Conservation (phyloP, 2,888 invertebrate species). For the Carabus problematicus region DNA sequence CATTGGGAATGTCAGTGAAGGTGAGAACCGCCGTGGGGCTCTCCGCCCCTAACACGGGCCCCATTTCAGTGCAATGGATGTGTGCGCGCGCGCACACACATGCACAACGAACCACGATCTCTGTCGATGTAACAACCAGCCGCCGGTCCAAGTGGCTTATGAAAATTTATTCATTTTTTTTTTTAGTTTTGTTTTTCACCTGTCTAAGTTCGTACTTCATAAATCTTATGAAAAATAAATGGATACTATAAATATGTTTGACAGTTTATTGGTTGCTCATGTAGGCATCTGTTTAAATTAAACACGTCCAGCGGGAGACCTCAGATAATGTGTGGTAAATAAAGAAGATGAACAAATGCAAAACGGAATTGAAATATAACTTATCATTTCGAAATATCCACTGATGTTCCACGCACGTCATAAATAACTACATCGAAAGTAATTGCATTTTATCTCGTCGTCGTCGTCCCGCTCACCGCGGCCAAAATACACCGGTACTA, state of each 20-base stretch:
- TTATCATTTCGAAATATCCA: no score
- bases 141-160: constrained; percentile 33
- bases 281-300: constrained; percentile 33
- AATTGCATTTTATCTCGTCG: no score
- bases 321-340: constrained; percentile 1
- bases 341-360: constrained; percentile 16
- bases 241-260: constrained; percentile 40
- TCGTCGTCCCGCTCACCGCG: no score
- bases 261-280: constrained; percentile 38
- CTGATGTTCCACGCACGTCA: no score
- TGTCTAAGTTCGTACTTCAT: constrained; percentile 37
- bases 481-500: no score
- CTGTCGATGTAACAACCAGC: constrained; percentile 13
- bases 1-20: constrained; percentile 15
- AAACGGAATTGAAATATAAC: neutral
- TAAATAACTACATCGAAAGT: no score
- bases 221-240: constrained; percentile 37
- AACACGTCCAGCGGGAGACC: constrained; percentile 35
- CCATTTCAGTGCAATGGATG: neutral
- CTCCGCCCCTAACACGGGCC: neutral
- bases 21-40: constrained; percentile 3
- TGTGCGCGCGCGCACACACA: constrained; percentile 17
- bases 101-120: constrained; percentile 23
- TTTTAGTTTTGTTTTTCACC: constrained; percentile 25
- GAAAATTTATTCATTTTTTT: constrained; percentile 40